phyloP scores from a whole-genome alignment of 2,888 invertebrate species.

The Trypoxylon attenuatum region DNA sequence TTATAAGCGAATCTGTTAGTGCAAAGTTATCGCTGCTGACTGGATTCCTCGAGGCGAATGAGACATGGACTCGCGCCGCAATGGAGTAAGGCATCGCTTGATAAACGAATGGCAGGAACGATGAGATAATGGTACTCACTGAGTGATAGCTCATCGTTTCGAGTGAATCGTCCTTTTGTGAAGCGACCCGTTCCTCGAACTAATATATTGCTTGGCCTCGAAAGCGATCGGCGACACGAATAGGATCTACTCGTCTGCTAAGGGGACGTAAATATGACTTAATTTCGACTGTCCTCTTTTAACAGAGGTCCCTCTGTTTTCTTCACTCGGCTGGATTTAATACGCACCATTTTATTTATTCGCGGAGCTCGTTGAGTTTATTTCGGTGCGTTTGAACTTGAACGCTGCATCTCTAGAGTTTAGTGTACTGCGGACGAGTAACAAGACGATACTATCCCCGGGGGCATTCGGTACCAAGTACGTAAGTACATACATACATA shows the following conservation, averaged over 20 bases:
- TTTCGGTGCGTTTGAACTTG: no score
- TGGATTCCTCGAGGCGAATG: slow-evolving; percentile 42
- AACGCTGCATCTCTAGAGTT: no score
- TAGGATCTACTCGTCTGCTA: neutral
- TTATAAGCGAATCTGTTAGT: neutral
- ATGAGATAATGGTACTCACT: slow-evolving; percentile 44
- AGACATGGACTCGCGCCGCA: slow-evolving; percentile 36
- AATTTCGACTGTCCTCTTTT: neutral
- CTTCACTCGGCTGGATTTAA: no score
- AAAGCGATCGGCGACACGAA: neutral
- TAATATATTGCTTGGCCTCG: slow-evolving; percentile 17
- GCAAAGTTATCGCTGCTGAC: neutral
- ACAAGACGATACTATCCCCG: no score
- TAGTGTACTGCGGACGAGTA: no score
- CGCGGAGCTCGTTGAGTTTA: no score
- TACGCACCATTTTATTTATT: no score
- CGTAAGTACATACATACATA: no score
- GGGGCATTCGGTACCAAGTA: no score
- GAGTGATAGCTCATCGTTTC: slow-evolving; percentile 38
- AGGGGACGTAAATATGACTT: neutral
- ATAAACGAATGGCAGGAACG: slow-evolving; percentile 49
- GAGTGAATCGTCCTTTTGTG: slow-evolving; percentile 46
- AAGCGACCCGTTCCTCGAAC: slow-evolving; percentile 28
- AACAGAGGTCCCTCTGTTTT: no score
- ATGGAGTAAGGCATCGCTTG: slow-evolving; percentile 45